Percentiles rank a stretch among this genome's conserved stretches.
phyloP scores from a whole-genome alignment of 2,113 vertebrate species.

The Thamnophis sirtalis region DNA sequence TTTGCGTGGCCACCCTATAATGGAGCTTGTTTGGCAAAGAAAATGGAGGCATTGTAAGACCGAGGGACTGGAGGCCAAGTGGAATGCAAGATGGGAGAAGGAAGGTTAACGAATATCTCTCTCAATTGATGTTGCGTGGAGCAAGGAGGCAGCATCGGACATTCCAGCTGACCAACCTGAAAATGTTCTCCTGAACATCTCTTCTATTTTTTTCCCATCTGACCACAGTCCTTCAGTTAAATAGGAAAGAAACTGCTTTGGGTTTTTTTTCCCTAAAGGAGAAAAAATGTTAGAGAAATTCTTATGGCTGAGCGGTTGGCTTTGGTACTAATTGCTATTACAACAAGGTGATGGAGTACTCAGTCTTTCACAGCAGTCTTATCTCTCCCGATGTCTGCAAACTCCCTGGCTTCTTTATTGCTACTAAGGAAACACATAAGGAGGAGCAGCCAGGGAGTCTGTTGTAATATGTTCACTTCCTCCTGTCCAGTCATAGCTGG shows the following conservation, averaged over 20 bases:
- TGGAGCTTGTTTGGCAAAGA: neutral
- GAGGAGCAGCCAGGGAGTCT: neutral
- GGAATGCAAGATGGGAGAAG: slow-evolving; percentile 32
- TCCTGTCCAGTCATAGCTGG: neutral
- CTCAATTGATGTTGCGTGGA: neutral
- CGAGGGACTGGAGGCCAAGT: slow-evolving; percentile 29
- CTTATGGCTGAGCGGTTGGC: neutral
- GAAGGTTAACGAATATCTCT: slow-evolving; percentile 5
- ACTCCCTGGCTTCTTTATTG: neutral
- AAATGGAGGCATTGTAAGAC: slow-evolving; percentile 53
- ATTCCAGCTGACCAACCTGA: neutral
- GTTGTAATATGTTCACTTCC: neutral
- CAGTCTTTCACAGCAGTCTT: neutral
- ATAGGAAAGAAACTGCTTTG: neutral
- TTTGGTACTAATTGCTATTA: neutral
- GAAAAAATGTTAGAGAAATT: neutral
- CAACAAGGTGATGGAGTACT: neutral
- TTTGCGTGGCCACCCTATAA: slow-evolving; percentile 16
- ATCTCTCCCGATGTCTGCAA: neutral
- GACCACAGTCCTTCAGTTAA: neutral
- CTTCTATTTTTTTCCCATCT: neutral
- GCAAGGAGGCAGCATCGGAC: neutral
- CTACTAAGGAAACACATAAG: neutral
- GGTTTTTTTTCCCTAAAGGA: neutral
- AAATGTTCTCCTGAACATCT: neutral